Conservation (phyloP, 2,113 vertebrate species). For the Gavialis gangeticus region DNA sequence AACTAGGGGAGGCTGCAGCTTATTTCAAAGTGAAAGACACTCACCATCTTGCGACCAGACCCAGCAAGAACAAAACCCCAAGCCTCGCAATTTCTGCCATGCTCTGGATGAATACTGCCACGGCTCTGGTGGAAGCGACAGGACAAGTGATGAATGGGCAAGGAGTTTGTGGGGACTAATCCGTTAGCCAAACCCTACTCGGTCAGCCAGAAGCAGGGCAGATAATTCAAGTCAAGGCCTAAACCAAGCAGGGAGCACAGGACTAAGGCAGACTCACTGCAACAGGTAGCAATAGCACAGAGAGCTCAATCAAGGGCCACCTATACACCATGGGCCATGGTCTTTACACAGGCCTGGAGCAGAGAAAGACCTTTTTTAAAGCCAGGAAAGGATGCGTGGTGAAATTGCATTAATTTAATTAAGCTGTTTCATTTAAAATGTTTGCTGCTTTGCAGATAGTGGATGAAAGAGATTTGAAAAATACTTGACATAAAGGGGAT, state of each 20-base stretch:
- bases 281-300: neutral
- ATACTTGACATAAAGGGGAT: neutral
- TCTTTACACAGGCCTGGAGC: neutral
- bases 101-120: neutral
- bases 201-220: neutral
- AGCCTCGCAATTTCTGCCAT: neutral
- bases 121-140: neutral
- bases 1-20: rapidly evolving
- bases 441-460: neutral
- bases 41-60: neutral
- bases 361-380: neutral
- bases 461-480: neutral
- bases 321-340: neutral
- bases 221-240: neutral
- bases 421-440: neutral
- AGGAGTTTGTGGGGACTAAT: neutral
- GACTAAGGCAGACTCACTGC: neutral
- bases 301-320: neutral
- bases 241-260: neutral
- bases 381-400: neutral
- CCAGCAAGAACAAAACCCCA: neutral
- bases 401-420: neutral
- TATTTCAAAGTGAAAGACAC: neutral
- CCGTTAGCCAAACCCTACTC: neutral
- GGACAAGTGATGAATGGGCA: neutral